Evolutionary conservation across 2,113 vertebrate genomes (phyloP).

Genomic region (Garra rufa): DNA sequence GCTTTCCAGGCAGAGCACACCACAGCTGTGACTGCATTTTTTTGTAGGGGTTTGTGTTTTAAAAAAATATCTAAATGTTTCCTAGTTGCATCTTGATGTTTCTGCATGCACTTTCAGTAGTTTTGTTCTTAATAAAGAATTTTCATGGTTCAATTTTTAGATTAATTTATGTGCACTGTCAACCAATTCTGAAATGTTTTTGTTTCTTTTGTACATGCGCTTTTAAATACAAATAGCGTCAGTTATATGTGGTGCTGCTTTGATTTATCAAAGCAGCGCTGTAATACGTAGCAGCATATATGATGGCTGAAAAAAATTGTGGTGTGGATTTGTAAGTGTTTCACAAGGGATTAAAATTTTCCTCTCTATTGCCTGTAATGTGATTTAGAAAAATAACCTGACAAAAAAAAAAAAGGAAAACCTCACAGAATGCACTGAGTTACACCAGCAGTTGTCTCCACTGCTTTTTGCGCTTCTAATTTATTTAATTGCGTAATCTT

Average conservation of each 20-base stretch:
- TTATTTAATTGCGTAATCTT: background rate
- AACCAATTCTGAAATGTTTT: slow-evolving; percentile 57
- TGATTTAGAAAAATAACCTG: background rate
- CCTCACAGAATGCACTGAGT: slow-evolving; percentile 51
- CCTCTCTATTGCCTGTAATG: background rate
- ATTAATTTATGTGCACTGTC: slow-evolving; percentile 63
- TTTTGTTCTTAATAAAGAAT: slow-evolving; percentile 67
- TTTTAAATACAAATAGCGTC: slow-evolving; percentile 55
- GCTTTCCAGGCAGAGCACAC: slow-evolving; percentile 50
- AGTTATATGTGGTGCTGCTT: slow-evolving; percentile 44
- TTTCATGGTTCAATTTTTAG: slow-evolving; percentile 51
- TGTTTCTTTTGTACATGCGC: slow-evolving; percentile 60
- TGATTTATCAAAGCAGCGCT: slow-evolving; percentile 42
- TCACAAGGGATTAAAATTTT: background rate
- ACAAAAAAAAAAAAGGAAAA: background rate
- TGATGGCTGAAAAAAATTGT: slow-evolving; percentile 18
- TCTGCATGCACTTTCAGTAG: slow-evolving; percentile 72
- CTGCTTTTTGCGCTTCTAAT: background rate
- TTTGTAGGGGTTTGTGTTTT: slow-evolving; percentile 55
- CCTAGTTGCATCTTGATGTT: slow-evolving; percentile 66
- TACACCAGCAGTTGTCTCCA: slow-evolving; percentile 55
- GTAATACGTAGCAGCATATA: slow-evolving; percentile 17
- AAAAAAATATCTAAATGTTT: slow-evolving; percentile 52
- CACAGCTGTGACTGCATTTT: slow-evolving; percentile 59
- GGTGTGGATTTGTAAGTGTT: slow-evolving; percentile 5